Evolutionary conservation across 2,113 vertebrate genomes (phyloP).

Genomic region (Labeo catla): DNA sequence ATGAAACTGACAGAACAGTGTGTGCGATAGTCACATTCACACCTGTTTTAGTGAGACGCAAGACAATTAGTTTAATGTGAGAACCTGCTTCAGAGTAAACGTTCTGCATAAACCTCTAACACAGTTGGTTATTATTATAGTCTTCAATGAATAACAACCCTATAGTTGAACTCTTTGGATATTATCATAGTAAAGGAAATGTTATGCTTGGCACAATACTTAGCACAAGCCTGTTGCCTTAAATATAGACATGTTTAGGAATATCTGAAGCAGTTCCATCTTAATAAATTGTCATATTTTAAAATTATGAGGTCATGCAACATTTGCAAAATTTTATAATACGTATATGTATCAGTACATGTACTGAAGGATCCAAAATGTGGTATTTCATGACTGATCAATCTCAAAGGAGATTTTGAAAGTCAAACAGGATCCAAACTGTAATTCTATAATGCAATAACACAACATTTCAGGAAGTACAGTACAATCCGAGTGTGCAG

Average conservation of each 20-base stretch:
- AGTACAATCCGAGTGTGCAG: background rate
- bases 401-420: background rate
- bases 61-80: slow-evolving; percentile 8
- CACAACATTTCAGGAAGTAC: background rate
- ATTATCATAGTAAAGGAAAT: background rate
- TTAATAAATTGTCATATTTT: background rate
- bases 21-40: slow-evolving; percentile 24
- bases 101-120: background rate
- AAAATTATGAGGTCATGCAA: background rate
- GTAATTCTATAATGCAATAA: background rate
- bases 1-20: slow-evolving; percentile 28
- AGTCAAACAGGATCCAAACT: background rate
- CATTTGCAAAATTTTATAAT: background rate
- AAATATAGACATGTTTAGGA: background rate
- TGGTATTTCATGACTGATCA: background rate
- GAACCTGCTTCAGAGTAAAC: slow-evolving; percentile 18
- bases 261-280: background rate
- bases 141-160: background rate
- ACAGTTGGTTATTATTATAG: slow-evolving; percentile 4
- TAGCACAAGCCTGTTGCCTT: background rate
- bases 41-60: slow-evolving; percentile 28
- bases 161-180: background rate
- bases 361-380: background rate
- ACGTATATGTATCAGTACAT: background rate
- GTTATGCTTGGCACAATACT: background rate